Evolutionary conservation across 2,113 vertebrate species (phyloP).

Genomic region (Psettodes erumei): DNA sequence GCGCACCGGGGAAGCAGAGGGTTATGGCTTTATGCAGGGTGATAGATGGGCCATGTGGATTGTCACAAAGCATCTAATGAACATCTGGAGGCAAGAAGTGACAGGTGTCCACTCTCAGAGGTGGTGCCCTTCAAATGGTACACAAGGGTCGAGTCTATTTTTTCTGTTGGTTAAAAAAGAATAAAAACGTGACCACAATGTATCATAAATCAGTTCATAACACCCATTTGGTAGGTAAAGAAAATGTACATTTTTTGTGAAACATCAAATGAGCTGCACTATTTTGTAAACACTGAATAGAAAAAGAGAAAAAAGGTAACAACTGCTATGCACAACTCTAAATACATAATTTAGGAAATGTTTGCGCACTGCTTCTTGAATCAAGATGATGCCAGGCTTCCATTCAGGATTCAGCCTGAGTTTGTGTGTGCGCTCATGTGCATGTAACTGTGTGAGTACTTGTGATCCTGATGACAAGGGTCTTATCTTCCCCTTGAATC

Average conservation of each 20-base stretch:
- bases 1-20: conserved; percentile 28
- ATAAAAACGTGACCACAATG: background rate
- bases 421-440: conserved; percentile 19
- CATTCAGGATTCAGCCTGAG: background rate
- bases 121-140: conserved; percentile 31
- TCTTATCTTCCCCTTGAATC: conserved; percentile 37
- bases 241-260: background rate
- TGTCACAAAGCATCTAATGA: conserved; percentile 59
- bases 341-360: background rate
- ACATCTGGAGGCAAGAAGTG: conserved; percentile 52
- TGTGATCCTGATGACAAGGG: conserved; percentile 46
- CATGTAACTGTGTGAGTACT: conserved; percentile 21
- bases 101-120: conserved; percentile 46
- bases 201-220: background rate
- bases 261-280: background rate
- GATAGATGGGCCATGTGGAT: conserved; percentile 45
- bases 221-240: background rate
- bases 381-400: background rate
- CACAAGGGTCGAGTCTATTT: conserved; percentile 1
- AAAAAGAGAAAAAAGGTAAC: background rate
- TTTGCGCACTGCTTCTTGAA: background rate
- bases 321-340: background rate
- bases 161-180: no score
- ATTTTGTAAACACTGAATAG: background rate
- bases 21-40: conserved; percentile 49